These are phyloP conservation scores for Athalia cordata DNA, from an alignment of 2,888 invertebrate genomes.

Conservation along the genomic window DNA sequence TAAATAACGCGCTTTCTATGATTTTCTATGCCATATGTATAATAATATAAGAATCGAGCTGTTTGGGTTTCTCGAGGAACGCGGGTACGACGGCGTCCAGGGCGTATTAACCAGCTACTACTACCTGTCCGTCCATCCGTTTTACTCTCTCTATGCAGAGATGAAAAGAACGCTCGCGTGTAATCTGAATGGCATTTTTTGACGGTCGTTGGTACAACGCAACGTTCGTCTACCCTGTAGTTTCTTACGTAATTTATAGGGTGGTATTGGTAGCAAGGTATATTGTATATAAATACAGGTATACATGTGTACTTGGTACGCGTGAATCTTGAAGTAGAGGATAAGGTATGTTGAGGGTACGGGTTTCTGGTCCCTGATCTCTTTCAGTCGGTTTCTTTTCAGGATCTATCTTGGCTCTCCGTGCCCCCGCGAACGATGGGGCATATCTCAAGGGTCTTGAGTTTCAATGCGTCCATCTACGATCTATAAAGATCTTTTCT, in stretches of 20 bases:
- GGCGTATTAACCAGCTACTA: background rate
- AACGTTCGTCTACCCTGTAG: constrained; percentile 45
- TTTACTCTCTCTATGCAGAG: constrained; percentile 39
- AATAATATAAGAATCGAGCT: too few species aligned
- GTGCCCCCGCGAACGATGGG: constrained; percentile 50
- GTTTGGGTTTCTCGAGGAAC: too few species aligned
- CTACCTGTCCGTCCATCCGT: constrained; percentile 44
- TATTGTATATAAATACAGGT: too few species aligned
- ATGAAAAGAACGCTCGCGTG: constrained; percentile 51
- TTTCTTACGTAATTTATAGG: too few species aligned
- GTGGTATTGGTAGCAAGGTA: too few species aligned
- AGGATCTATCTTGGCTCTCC: constrained; percentile 38
- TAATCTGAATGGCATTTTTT: constrained; percentile 57
- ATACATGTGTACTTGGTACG: too few species aligned
- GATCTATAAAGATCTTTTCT: constrained; percentile 27
- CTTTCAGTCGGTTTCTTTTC: constrained; percentile 46
- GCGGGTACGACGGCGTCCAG: too few species aligned
- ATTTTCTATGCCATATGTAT: constrained; percentile 48
- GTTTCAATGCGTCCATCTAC: constrained; percentile 61
- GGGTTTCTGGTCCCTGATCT: constrained; percentile 8
- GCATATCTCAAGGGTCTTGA: constrained; percentile 61
- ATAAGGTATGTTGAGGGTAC: background rate
- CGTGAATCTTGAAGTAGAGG: background rate
- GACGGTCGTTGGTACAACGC: constrained; percentile 47
- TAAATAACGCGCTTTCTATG: constrained; percentile 39